These are phyloP conservation scores for Salpingus planirostris DNA, from an alignment of 2,888 invertebrate species.

Conservation along the genomic window DNA sequence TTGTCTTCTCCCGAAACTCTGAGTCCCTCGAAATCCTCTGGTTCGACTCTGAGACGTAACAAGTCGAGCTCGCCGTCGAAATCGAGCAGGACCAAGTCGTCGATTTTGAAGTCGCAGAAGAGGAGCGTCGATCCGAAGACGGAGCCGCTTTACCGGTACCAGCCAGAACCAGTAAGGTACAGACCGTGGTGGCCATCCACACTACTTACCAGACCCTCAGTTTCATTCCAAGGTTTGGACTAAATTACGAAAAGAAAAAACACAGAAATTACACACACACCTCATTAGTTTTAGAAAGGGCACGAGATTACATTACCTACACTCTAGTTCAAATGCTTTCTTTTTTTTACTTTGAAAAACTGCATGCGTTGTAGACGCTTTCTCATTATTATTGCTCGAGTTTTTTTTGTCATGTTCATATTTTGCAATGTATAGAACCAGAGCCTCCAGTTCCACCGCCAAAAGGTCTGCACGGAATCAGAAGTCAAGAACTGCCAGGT, in stretches of 20 bases:
- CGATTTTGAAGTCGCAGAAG: constrained; percentile 37
- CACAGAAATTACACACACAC: neutral
- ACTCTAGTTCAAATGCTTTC: constrained; percentile 14
- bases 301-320: too few relatives aligned
- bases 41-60: constrained; percentile 41
- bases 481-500: constrained; percentile 19
- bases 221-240: constrained; percentile 60
- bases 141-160: constrained; percentile 66
- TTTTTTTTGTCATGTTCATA: constrained; percentile 29
- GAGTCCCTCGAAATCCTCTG: constrained; percentile 27
- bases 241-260: constrained; percentile 1
- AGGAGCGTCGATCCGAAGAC: constrained; percentile 66
- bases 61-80: constrained; percentile 46
- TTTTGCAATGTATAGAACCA: constrained; percentile 50
- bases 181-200: constrained; percentile 46
- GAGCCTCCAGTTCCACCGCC: constrained; percentile 57
- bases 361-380: too few relatives aligned
- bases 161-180: constrained; percentile 47
- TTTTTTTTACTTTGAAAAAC: neutral
- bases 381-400: too few relatives aligned
- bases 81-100: constrained; percentile 37
- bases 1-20: constrained; percentile 48
- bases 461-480: constrained; percentile 47
- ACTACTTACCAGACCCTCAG: constrained; percentile 52
- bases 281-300: too few relatives aligned